phyloP scores from a whole-genome alignment of 2,113 vertebrate genomes.

The Sinocyclocheilus maitianheensis region DNA sequence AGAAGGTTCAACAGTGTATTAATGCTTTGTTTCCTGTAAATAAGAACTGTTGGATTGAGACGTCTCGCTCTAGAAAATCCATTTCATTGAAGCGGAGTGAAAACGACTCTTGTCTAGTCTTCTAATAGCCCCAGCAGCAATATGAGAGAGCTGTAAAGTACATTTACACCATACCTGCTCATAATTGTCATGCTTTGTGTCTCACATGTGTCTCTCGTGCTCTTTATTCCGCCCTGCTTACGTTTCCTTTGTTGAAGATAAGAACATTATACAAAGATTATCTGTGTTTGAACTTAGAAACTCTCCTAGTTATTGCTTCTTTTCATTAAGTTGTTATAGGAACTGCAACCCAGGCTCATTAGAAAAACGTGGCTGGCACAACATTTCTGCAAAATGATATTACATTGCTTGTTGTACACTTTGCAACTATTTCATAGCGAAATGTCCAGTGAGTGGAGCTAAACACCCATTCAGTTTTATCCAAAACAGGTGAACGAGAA shows the following conservation, averaged over 20 bases:
- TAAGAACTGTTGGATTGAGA: slow-evolving; percentile 59
- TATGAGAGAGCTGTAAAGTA: background rate
- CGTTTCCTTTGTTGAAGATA: slow-evolving; percentile 12
- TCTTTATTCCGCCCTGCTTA: background rate
- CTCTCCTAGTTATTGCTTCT: background rate
- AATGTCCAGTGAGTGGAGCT: too few relatives aligned
- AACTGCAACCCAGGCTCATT: background rate
- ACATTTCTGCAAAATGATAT: slow-evolving; percentile 1
- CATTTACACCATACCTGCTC: background rate
- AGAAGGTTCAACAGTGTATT: slow-evolving; percentile 63
- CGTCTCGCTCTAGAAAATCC: slow-evolving; percentile 38
- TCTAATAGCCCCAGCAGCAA: slow-evolving; percentile 29
- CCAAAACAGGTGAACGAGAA: background rate
- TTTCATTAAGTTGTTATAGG: background rate
- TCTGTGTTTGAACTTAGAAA: background rate
- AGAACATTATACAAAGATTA: slow-evolving; percentile 13
- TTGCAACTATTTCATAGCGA: background rate
- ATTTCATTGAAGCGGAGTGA: slow-evolving; percentile 54
- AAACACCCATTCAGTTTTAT: background rate
- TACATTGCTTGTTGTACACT: background rate
- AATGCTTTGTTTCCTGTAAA: slow-evolving; percentile 72
- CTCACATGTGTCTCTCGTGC: background rate
- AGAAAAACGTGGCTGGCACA: background rate
- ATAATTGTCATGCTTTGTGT: background rate
- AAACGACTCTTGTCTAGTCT: slow-evolving; percentile 45